phyloP scores from a whole-genome alignment of 2,113 vertebrate genomes.

The Pongo abelii region DNA sequence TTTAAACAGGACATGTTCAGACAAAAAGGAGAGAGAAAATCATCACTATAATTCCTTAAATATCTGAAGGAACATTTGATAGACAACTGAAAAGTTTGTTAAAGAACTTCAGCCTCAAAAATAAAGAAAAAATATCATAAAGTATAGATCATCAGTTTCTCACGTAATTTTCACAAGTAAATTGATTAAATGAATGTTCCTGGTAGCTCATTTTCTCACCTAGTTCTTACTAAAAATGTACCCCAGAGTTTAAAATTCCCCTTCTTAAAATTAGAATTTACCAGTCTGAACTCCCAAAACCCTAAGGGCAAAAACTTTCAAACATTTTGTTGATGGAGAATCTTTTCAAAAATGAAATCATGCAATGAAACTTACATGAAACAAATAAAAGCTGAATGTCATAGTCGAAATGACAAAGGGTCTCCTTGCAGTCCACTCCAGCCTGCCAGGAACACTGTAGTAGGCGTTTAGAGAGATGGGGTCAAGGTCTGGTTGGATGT shows the following conservation, averaged over 20 bases:
- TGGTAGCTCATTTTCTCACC: slow-evolving; percentile 49
- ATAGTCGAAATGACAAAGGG: neutral
- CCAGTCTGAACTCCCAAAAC: slow-evolving; percentile 12
- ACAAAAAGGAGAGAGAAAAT: neutral
- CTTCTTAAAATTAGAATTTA: slow-evolving; percentile 49
- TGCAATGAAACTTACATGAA: neutral
- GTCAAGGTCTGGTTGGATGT: neutral
- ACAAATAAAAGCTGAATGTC: neutral
- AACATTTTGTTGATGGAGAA: neutral
- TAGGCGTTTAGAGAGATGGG: neutral
- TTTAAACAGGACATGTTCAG: slow-evolving; percentile 30
- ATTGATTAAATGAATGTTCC: slow-evolving; percentile 33
- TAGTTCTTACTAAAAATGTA: slow-evolving; percentile 46
- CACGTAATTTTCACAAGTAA: slow-evolving; percentile 64
- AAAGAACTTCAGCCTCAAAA: slow-evolving; percentile 34
- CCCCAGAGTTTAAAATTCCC: neutral
- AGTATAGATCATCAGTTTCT: slow-evolving; percentile 47
- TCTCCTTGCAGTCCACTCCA: neutral
- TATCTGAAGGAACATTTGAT: neutral
- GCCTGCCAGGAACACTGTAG: neutral
- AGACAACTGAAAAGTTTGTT: neutral
- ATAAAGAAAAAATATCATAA: slow-evolving; percentile 7
- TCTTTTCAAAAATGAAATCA: neutral
- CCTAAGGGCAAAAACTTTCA: neutral
- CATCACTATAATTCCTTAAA: slow-evolving; percentile 6